Evolutionary conservation across 2,113 vertebrate species (phyloP).

Genomic region (Bujurquina vittata): DNA sequence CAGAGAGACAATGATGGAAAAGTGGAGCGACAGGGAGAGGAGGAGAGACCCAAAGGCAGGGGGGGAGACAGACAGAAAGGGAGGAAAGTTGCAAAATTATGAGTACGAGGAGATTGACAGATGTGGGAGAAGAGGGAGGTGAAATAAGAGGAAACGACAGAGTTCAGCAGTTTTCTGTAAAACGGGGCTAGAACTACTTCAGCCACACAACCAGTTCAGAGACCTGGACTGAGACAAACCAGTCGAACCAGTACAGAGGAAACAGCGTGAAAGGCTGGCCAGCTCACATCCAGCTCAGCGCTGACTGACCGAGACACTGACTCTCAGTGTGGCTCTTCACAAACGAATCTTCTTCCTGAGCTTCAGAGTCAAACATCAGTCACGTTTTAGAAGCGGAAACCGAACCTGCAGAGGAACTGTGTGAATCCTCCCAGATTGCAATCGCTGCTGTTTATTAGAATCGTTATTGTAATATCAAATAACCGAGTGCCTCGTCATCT

Average conservation of each 20-base stretch:
- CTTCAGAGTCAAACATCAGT: not conserved
- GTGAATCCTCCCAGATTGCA: not conserved
- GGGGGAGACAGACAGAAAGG: not conserved
- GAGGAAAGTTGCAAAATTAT: not conserved
- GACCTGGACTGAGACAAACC: not conserved
- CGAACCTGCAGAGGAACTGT: not conserved
- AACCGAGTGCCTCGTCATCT: not conserved
- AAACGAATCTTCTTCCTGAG: no score
- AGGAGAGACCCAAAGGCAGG: not conserved
- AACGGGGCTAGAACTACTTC: not conserved
- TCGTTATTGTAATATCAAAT: no score
- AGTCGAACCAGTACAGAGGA: not conserved
- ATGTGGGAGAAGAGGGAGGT: not conserved
- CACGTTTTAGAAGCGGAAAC: not conserved
- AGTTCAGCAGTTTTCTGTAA: not conserved
- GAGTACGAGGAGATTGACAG: not conserved
- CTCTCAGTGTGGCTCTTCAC: not conserved
- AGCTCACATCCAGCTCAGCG: not conserved
- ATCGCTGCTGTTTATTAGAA: no score
- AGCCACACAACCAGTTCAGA: not conserved
- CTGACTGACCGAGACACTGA: not conserved
- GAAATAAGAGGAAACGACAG: constrained; percentile 3
- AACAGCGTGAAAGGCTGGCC: not conserved
- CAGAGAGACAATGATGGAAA: not conserved
- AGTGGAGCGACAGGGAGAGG: not conserved